Percentiles rank a stretch among this genome's conserved stretches.
These are phyloP conservation scores for Leptatherina wallacei DNA, from an alignment of 2,797 vertebrate species.

Conservation along the genomic window DNA sequence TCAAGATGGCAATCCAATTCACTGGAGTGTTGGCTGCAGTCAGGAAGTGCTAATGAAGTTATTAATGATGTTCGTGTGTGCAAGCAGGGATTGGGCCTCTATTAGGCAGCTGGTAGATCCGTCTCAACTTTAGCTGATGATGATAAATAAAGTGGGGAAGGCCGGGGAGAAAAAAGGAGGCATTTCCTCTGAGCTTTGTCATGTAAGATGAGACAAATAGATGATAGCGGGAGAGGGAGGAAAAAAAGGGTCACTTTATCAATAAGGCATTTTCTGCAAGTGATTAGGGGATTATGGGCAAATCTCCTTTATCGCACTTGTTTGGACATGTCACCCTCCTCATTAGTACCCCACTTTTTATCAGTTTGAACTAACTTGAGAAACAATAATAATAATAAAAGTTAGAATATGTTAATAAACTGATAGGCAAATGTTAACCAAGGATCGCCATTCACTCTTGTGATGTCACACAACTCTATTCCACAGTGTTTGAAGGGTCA, in stretches of 20 bases:
- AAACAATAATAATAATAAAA: neutral
- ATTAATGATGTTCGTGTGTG: slow-evolving; percentile 81
- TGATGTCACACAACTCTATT: neutral
- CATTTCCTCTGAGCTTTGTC: slow-evolving; percentile 24
- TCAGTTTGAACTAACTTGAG: neutral
- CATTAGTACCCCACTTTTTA: slow-evolving; percentile 3
- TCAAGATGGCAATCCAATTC: slow-evolving; percentile 54
- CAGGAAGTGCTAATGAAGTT: slow-evolving; percentile 78
- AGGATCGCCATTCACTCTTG: neutral
- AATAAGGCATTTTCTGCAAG: slow-evolving; percentile 5
- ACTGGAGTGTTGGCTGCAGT: slow-evolving; percentile 55
- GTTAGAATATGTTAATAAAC: neutral
- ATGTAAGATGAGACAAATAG: slow-evolving; percentile 25
- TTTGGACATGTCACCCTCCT: slow-evolving; percentile 15
- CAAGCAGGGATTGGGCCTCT: slow-evolving; percentile 51
- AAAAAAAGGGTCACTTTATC: slow-evolving; percentile 11
- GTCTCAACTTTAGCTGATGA: slow-evolving; percentile 52
- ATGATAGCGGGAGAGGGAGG: neutral
- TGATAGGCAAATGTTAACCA: neutral
- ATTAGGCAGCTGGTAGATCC: slow-evolving; percentile 66
- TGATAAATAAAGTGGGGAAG: slow-evolving; percentile 52
- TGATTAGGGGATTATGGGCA: slow-evolving; percentile 7
- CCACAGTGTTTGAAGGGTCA: neutral
- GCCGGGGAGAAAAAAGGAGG: slow-evolving; percentile 27
- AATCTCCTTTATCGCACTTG: slow-evolving; percentile 16